These are phyloP conservation scores for Microctenopoma steveboyesi DNA, from an alignment of 2,797 vertebrate genomes.

Conservation along the genomic window DNA sequence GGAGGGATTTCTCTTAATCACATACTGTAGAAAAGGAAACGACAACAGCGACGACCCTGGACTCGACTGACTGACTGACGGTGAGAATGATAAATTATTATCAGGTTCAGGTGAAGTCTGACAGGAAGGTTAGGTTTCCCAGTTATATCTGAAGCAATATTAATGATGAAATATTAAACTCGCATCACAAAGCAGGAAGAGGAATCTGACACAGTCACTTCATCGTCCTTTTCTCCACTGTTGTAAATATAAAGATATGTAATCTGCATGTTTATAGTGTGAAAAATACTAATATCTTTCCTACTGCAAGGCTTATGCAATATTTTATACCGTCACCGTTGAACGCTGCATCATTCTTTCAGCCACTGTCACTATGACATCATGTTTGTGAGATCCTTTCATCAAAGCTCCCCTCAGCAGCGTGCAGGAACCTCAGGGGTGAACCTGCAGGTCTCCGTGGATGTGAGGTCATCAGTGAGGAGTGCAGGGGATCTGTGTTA, in stretches of 20 bases:
- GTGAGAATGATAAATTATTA: slow-evolving; percentile 25
- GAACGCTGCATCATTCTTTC: slow-evolving; percentile 52
- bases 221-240: slow-evolving; percentile 7
- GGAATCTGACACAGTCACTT: slow-evolving; percentile 14
- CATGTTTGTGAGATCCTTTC: slow-evolving; percentile 56
- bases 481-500: too few relatives aligned
- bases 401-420: slow-evolving; percentile 23
- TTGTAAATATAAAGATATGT: slow-evolving; percentile 70
- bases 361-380: slow-evolving; percentile 21
- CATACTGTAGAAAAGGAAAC: not conserved
- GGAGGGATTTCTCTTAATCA: not conserved
- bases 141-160: slow-evolving; percentile 72
- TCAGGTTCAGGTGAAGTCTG: not conserved
- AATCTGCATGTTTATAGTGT: slow-evolving; percentile 73
- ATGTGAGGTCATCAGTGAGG: too few relatives aligned
- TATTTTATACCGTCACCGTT: slow-evolving; percentile 60
- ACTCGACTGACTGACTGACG: slow-evolving; percentile 4
- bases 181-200: slow-evolving; percentile 19
- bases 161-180: slow-evolving; percentile 38
- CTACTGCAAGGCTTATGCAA: slow-evolving; percentile 75
- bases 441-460: too few relatives aligned
- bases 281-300: slow-evolving; percentile 56
- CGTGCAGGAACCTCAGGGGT: too few relatives aligned
- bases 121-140: slow-evolving; percentile 13
- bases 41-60: not conserved